phyloP scores from a whole-genome alignment of 2,797 vertebrate genomes.

The Orestias chungarensis region DNA sequence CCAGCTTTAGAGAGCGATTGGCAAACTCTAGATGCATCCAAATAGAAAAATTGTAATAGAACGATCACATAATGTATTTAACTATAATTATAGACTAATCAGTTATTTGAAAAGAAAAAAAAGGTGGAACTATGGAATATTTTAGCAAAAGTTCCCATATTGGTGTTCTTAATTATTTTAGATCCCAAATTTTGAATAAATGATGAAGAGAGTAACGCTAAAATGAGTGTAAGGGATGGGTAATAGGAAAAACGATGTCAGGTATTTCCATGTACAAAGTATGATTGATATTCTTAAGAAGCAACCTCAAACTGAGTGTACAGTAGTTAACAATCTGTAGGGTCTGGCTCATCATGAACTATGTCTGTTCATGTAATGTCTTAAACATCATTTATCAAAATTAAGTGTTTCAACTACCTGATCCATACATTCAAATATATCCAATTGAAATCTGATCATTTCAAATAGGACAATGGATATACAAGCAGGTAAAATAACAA shows the following conservation, averaged over 20 bases:
- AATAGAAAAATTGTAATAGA: not conserved
- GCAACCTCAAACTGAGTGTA: not conserved
- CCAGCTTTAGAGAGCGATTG: not conserved
- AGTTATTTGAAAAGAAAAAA: not conserved
- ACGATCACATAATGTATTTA: not conserved
- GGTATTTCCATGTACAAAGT: not conserved
- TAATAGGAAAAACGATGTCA: not conserved
- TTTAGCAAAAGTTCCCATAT: not conserved
- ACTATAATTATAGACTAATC: not conserved
- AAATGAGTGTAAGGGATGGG: not conserved
- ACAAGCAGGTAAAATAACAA: not conserved
- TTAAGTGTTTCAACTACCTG: not conserved
- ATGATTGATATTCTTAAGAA: not conserved
- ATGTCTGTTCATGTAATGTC: not conserved
- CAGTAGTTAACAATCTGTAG: not conserved
- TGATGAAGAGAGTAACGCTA: not conserved
- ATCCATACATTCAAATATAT: not conserved
- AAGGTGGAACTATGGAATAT: not conserved
- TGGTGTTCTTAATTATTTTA: not conserved
- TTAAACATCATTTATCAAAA: too few species aligned
- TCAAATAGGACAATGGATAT: not conserved
- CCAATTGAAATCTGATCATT: not conserved
- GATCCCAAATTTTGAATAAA: not conserved
- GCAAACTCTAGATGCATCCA: not conserved
- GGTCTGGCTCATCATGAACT: not conserved